Conservation (phyloP, 2,797 vertebrate species). For the Lacerta agilis region DNA sequence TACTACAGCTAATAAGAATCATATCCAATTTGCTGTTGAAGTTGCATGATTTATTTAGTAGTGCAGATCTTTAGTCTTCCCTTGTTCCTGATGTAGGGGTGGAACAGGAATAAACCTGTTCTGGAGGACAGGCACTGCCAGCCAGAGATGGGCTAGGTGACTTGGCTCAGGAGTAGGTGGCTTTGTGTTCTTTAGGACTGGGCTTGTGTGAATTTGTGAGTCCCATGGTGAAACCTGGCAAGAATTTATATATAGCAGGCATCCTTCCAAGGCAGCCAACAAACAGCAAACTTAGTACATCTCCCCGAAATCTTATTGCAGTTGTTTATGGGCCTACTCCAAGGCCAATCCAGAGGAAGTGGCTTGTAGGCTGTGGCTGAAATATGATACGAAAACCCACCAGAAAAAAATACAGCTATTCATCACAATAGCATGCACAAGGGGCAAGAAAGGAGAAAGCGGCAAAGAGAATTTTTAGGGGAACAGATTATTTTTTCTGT, state of each 20-base stretch:
- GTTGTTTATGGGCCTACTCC: conserved; percentile 10
- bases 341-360: conserved; percentile 15
- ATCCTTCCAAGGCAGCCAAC: conserved; percentile 15
- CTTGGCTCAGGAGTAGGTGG: background rate
- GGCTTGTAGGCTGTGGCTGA: conserved; percentile 3
- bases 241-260: conserved; percentile 1
- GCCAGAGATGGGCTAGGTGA: background rate
- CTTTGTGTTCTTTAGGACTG: background rate
- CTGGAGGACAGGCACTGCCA: background rate
- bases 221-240: background rate
- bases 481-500: background rate
- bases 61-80: too few species aligned
- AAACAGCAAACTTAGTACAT: background rate
- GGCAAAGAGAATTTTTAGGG: background rate
- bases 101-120: background rate
- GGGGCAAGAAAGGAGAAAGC: background rate
- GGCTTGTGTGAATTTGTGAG: background rate
- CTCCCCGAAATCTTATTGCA: background rate
- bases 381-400: background rate
- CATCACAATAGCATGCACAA: conserved; percentile 1
- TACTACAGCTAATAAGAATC: background rate
- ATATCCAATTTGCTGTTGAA: background rate
- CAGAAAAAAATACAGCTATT: background rate
- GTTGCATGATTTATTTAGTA: background rate
- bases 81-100: too few species aligned